Base-by-base conservation (phyloP, 2,113 vertebrate species). In the Brachyhypopomus occidentalis region DNA sequence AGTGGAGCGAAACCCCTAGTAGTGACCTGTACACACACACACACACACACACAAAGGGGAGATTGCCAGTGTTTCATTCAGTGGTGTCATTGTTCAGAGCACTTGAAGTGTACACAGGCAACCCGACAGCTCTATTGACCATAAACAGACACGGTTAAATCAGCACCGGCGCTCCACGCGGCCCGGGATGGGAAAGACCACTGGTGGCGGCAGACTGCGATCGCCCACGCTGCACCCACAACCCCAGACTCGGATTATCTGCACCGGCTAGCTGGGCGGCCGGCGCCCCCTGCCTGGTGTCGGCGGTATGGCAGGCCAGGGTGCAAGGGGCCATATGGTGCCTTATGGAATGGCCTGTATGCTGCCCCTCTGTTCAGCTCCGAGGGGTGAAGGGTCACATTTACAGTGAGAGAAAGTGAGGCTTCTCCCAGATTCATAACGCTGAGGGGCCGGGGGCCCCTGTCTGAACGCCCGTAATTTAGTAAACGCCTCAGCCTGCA, bases 1-100 rank as follows among this genome's bases (percentile, higher is more conserved):
- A 99, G 96, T 69, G 98, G 97, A 89, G 96, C 96, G 87, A 99
- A 99, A 91, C 98, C 98, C 91, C 94, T 95, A 91, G 97, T 96
- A 77, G 97, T 99, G 96, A 99, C 97, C 98, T 99, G 95, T 85
- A 84, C 67, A 79, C 62, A 92, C 81, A 85, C 79, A 88, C 69
- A 80, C 79, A 71, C 79, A 92, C 84, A 85, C 66, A 72, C 69
- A 92, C 60, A 81, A 91, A 93, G 89, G 89, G 80, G 92, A 96
- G 91, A 95, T 94, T 89, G 92, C 89, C 90, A 92, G 87, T 0
- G 55, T 96, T 95, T 96, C 83, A 89, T 93, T 95, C 93, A 94
- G 92, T 89, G 90, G 70, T 84, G 88, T 80, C 83, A 89, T 94
- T 94, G 93, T 91, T 90, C 89, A 22, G 63, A 88, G 63, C 88